These are phyloP conservation scores for Lepidurus packardi DNA, from an alignment of 1,140 invertebrate species.

Conservation along the genomic window DNA sequence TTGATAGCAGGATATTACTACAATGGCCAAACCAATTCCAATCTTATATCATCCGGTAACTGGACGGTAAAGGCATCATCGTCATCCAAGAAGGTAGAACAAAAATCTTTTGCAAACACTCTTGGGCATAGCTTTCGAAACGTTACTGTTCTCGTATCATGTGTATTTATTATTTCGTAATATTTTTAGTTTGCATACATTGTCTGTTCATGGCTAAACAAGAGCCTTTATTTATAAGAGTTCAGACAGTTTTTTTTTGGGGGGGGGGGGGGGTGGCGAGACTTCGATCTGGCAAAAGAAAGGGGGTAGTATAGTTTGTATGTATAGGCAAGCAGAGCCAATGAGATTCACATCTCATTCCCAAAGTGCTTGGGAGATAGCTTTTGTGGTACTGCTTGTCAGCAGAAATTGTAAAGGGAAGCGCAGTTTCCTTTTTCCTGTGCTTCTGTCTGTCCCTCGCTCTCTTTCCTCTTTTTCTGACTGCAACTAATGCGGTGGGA, in stretches of 20 bases:
- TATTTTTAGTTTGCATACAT: not conserved
- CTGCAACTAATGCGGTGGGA: conserved; percentile 11
- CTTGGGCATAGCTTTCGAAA: not conserved
- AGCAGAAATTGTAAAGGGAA: conserved; percentile 22
- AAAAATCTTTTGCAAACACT: not conserved
- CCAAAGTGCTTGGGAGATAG: not conserved
- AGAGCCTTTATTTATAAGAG: not conserved
- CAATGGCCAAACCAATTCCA: not conserved
- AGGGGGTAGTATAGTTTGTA: not conserved
- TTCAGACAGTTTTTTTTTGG: not conserved
- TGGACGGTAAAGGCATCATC: not conserved
- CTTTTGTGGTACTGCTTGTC: not conserved
- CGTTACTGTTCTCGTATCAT: no score
- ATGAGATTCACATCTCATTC: not conserved
- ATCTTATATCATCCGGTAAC: not conserved
- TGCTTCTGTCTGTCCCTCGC: not conserved
- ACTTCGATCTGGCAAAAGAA: not conserved
- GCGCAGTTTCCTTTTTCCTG: conserved; percentile 18
- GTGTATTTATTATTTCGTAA: no score
- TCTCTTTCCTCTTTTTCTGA: conserved; percentile 7
- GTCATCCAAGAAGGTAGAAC: not conserved
- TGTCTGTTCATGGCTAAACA: not conserved
- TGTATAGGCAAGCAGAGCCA: conserved; percentile 1
- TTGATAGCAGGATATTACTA: conserved; percentile 12
- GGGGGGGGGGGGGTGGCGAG: no score